Percentiles rank a stretch among this genome's conserved stretches.
Evolutionary conservation across 2,113 vertebrate species (phyloP).

Genomic region (Aphelocoma coerulescens): DNA sequence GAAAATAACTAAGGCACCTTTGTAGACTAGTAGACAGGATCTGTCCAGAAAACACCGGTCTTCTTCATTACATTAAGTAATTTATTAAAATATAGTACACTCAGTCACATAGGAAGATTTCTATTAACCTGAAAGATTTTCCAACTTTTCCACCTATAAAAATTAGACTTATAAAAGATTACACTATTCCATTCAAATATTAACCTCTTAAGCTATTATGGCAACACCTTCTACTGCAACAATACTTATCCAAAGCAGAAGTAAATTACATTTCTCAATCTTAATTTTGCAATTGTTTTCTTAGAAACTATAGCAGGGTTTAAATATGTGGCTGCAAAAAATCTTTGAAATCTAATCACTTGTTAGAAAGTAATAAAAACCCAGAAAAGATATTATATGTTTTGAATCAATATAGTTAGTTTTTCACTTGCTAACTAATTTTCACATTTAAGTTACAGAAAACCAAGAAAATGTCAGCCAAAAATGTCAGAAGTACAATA

Average conservation of each 20-base stretch:
- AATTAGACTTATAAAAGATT: background rate
- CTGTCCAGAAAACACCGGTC: background rate
- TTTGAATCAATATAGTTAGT: background rate
- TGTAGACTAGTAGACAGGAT: background rate
- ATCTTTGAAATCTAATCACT: background rate
- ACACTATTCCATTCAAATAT: background rate
- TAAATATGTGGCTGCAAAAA: background rate
- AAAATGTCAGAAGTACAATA: background rate
- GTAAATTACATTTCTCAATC: background rate
- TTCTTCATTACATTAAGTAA: background rate
- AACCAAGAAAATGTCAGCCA: background rate
- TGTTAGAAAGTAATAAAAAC: background rate
- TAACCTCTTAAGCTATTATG: background rate
- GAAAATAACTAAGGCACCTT: background rate
- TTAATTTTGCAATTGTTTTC: background rate
- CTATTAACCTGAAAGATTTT: background rate
- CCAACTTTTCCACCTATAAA: background rate
- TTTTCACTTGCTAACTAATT: background rate
- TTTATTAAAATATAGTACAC: background rate
- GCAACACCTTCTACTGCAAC: background rate
- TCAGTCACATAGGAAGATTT: background rate
- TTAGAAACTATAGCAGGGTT: background rate
- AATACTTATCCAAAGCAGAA: background rate
- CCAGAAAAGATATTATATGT: rapidly evolving
- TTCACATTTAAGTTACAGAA: slow-evolving; percentile 2